These are phyloP conservation scores for Agrilus planipennis DNA, from an alignment of 1,140 invertebrate species.

Conservation along the genomic window DNA sequence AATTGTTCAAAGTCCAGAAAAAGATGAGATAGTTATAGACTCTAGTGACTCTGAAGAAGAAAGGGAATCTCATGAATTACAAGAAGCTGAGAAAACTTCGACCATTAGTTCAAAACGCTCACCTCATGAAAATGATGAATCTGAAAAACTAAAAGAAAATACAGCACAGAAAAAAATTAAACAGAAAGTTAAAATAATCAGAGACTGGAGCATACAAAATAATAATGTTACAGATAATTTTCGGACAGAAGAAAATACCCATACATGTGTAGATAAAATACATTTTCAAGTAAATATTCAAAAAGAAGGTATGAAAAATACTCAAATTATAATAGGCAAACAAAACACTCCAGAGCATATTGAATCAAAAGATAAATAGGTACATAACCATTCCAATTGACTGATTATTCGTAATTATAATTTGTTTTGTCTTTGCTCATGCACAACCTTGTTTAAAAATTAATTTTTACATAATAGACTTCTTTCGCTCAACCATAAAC, in stretches of 20 bases:
- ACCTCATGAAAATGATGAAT: not conserved
- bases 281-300: constrained; percentile 1
- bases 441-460: too few species aligned
- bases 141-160: not conserved
- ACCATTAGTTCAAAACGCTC: not conserved
- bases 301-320: constrained; percentile 4
- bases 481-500: too few species aligned
- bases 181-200: not conserved
- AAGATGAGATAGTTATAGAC: constrained; percentile 29
- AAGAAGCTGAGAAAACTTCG: not conserved
- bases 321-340: constrained; percentile 10
- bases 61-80: too few species aligned
- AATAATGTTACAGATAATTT: constrained; percentile 1
- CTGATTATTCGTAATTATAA: too few species aligned
- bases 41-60: constrained; percentile 25
- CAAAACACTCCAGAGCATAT: constrained; percentile 8
- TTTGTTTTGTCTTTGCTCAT: too few species aligned
- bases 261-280: too few species aligned
- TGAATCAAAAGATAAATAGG: constrained; percentile 10
- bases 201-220: not conserved
- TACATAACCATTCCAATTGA: too few species aligned
- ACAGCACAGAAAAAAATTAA: not conserved
- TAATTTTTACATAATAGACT: too few species aligned
- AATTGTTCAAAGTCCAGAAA: constrained; percentile 23
- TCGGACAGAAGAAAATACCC: constrained; percentile 1